Base-by-base conservation (phyloP, 2,113 vertebrate species). In the Monopterus albus region DNA sequence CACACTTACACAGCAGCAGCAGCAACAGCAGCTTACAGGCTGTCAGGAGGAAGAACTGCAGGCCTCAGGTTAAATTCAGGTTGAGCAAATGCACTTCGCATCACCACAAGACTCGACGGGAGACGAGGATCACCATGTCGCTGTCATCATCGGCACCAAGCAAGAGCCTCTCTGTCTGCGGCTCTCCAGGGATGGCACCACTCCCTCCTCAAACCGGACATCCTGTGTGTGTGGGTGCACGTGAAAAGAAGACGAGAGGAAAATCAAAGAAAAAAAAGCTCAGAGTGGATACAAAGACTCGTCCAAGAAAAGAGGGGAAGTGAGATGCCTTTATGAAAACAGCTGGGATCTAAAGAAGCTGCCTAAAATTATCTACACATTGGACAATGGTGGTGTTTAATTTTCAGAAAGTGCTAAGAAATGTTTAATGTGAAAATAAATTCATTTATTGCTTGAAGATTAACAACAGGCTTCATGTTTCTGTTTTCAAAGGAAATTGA, bases 41-140 rank as follows among this genome's bases (percentile, higher is more conserved):
- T 2, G 53, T 36, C 2, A 69, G 18, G 20, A 68, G 21, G 2
- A 69, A 69, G 78, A 81, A 31, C 21, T 29, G 0, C 29, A 42
- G 15, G 21, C 29, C 58, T 46, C 72, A 29, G 14, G 73, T 79
- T 5, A 62, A 72, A 26, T 18, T 86, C 25, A 78, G 62, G 20
- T 50, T 64, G 2, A 83, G 29, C 40, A 86, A 73, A 59, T 74
- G 72, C 53, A 70, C 55, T 39, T 46, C 73, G 67, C 65, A 62
- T 33, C 57, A 43, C 28, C 15, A 35, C 1, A 36, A 38, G 7
- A 17, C n/a, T 13, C n/a, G 33, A 23, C 42, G 28, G 20, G 25
- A 29, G 36, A 72, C 15, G 6, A 72, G 6, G 50, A 52, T 43
- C 14, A 28, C 81, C 47, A 23, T 13, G 39, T 73, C 67, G 0